Percentiles rank a stretch among this genome's conserved stretches.
These are phyloP conservation scores for Colossoma macropomum DNA, from an alignment of 2,113 vertebrate species.

Conservation along the genomic window DNA sequence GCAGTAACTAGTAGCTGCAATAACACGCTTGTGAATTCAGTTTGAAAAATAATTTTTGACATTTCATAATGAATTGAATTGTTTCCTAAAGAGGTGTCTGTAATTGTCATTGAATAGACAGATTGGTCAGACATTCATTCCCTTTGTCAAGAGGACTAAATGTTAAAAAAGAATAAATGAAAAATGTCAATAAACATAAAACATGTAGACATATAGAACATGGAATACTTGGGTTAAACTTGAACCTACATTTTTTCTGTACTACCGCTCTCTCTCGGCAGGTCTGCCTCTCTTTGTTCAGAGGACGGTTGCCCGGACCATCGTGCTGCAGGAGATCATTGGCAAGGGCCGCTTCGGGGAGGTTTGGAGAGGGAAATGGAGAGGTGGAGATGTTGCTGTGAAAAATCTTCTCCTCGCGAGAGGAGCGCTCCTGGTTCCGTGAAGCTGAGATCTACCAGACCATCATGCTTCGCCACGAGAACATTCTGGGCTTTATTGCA, in stretches of 20 bases:
- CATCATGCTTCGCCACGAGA: slow-evolving; percentile 94
- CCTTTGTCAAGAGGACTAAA: no score
- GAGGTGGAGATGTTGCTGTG: slow-evolving; percentile 94
- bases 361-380: slow-evolving; percentile 94
- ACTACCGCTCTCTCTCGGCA: slow-evolving; percentile 55
- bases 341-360: slow-evolving; percentile 96
- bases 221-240: no score
- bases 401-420: slow-evolving; percentile 96
- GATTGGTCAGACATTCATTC: no score
- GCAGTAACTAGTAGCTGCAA: neutral
- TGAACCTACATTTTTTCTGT: no score
- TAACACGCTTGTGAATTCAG: neutral
- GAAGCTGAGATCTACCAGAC: slow-evolving; percentile 97
- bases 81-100: no score
- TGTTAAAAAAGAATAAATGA: no score
- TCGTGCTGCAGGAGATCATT: slow-evolving; percentile 95
- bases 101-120: no score
- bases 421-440: slow-evolving; percentile 96
- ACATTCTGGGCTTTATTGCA: slow-evolving; percentile 95
- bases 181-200: no score
- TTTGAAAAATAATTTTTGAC: no score
- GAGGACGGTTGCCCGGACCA: slow-evolving; percentile 92
- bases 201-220: no score
- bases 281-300: slow-evolving; percentile 94
- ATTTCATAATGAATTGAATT: no score